Conservation (phyloP, 1,140 invertebrate genomes). For the Tetramorium alpestre region DNA sequence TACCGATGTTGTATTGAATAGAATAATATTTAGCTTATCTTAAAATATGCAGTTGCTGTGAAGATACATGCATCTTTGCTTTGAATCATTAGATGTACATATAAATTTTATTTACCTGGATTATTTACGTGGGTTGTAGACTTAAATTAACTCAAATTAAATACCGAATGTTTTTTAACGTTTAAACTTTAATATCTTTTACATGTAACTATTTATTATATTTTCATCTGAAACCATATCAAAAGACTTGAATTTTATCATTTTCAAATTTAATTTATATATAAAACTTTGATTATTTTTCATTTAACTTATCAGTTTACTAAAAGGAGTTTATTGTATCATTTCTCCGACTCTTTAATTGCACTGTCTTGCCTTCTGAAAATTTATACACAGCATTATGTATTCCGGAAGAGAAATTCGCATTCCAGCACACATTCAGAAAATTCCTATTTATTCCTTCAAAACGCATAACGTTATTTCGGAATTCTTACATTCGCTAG, state of each 20-base stretch:
- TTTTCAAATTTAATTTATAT: no score
- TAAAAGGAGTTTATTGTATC: background rate
- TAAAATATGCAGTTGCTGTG: background rate
- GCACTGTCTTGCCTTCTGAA: background rate
- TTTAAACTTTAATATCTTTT: background rate
- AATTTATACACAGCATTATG: background rate
- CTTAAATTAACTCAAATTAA: background rate
- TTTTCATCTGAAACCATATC: background rate
- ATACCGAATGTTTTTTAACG: background rate
- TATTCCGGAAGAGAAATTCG: background rate
- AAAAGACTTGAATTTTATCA: background rate
- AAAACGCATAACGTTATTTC: background rate
- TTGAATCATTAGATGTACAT: conserved; percentile 1
- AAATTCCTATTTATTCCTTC: background rate
- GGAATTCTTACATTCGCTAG: background rate
- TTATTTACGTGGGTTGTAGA: background rate
- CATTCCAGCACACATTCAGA: background rate
- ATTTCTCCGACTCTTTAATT: background rate
- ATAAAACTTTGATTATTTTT: no score
- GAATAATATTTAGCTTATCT: conserved; percentile 21
- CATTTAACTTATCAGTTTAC: background rate
- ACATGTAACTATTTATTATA: background rate
- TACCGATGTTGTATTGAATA: conserved; percentile 10
- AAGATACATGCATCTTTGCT: background rate
- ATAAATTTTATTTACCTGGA: background rate